Evolutionary conservation across 2,888 invertebrate species (phyloP), one percentile per base, ranked within the genome.

Genomic region (Oxyscelio sp.): DNA sequence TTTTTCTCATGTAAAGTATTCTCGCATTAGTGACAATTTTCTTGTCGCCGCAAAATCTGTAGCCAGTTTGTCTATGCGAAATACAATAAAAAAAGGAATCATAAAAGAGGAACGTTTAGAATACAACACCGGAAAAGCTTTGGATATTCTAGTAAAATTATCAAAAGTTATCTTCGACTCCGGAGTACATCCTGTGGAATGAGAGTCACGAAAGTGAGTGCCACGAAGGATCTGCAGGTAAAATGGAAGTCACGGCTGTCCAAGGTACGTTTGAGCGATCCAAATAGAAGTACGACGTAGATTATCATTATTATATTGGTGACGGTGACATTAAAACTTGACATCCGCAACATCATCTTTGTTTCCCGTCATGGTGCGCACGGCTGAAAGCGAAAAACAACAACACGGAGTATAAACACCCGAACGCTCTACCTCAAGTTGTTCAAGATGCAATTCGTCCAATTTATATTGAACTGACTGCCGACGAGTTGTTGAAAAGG

Each of bases 401-500:
- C 19, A 38, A 34, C 17, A 21, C 34, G 9, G 19, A 34, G 13
- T 58, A 58, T 38, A 21, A 19, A 38, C 38, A 38, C 38, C 17
- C 34, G 21, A 21, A 34, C 19, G 19, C 38, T 58, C 38, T 58
- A 21, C 38, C 21, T 38, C 17, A 19, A 38, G 38, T 61, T 24
- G 84, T 86, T 17, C 50, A 50, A 22, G 58, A 77, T 13, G 86
- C 78, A n/a, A 75, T 85, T 27, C 52, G 63, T 38, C 63, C 58
- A 48, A 52, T 85, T 17, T 83, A 83, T 40, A 77, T 73, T 56
- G 52, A 80, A n/a, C 70, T 87, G 2, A 5, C 31, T 27, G 43
- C 80, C 43, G 78, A 87, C 27, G 80, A 84, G 70, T 61, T 86
- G 54, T 59, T 83, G 24, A 21, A 71, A 31, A 38, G 75, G 38